Base-by-base conservation (phyloP, 2,113 vertebrate species). In the Anhinga anhinga region DNA sequence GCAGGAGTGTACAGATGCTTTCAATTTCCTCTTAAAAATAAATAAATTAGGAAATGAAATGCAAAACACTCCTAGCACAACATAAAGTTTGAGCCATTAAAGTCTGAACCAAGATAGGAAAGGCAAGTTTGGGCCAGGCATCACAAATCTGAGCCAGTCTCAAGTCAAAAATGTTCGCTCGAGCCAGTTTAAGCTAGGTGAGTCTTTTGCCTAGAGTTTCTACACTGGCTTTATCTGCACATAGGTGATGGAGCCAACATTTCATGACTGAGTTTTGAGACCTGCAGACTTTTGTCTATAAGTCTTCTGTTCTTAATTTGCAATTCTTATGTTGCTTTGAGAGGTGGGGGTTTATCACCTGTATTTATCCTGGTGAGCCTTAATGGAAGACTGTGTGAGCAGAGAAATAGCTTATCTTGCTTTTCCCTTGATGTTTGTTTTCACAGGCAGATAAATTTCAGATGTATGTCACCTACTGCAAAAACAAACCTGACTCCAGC, bases 381-480 rank as follows among this genome's bases (percentile, higher is more conserved):
- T 81, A 82, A 81, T 79, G 67, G 74, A 91, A 83, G 58, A 22
- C 15, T 40, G 15, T 52, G n/a, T 2, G 3, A 91, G 19, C n/a
- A 82, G 73, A 91, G 32, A 83, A 91, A 86, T 50, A 61, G 40
- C 55, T 97, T 58, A 95, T 70, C 63, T 85, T 94, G n/a, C 45
- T 90, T 96, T 95, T 69, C 76, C 47, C 45, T 85, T 89, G 88
- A 91, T 96, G 82, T 97, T 97, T 97, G 74, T 97, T 97, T 98
- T 97, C 95, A 88, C 98, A 99, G 99, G 99, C 99, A 86, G 99
- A 99, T 97, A 99, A 99, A 97, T 99, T 99, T 98, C 99, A 99
- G 96, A 99, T 99, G 97, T 99, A 99, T 86, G 99, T 99, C 89
- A 99, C 99, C 91, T 99, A 99, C 98, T 99, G 99, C 98, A 99